These are phyloP conservation scores for Drosophila phalerata DNA, from an alignment of 2,888 invertebrate genomes.

Conservation along the genomic window DNA sequence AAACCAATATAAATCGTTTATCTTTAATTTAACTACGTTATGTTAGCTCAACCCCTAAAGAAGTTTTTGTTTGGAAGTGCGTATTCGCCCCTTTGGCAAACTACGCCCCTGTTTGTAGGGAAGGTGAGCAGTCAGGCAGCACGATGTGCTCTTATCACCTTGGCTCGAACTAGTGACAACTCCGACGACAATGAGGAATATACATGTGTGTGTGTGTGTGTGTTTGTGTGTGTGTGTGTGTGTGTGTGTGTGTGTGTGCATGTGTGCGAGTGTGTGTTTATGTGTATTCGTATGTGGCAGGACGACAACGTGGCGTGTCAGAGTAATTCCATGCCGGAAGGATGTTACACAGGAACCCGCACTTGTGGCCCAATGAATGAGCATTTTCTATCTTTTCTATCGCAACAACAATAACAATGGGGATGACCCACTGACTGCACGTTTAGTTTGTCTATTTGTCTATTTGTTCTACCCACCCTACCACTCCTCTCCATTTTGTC, in stretches of 20 bases:
- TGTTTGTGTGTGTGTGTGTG: neutral
- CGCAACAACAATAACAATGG: constrained; percentile 20
- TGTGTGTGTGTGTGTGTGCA: neutral
- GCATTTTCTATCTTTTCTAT: constrained; percentile 19
- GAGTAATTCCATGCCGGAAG: constrained; percentile 67
- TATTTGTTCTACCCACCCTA: too few species aligned
- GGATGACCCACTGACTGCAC: constrained; percentile 45
- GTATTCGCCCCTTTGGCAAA: neutral
- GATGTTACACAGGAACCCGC: constrained; percentile 64
- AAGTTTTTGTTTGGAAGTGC: neutral
- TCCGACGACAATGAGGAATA: neutral
- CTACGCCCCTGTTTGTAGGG: neutral
- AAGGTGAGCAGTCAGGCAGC: constrained; percentile 11
- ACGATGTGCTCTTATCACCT: constrained; percentile 39
- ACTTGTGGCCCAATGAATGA: constrained; percentile 59
- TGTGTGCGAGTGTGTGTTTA: too few species aligned
- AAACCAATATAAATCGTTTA: neutral
- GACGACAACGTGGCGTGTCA: constrained; percentile 45
- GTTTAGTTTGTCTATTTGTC: constrained; percentile 29
- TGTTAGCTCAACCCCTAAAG: neutral
- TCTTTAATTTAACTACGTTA: constrained; percentile 6
- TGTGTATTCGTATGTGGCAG: constrained; percentile 1
- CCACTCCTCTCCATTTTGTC: neutral
- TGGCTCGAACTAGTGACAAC: constrained; percentile 13
- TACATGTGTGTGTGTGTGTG: neutral